A percentile compares a stretch with the other conserved stretches of the same genome.
Conservation (phyloP, 1,140 invertebrate genomes). For the Ceratina calcarata region DNA sequence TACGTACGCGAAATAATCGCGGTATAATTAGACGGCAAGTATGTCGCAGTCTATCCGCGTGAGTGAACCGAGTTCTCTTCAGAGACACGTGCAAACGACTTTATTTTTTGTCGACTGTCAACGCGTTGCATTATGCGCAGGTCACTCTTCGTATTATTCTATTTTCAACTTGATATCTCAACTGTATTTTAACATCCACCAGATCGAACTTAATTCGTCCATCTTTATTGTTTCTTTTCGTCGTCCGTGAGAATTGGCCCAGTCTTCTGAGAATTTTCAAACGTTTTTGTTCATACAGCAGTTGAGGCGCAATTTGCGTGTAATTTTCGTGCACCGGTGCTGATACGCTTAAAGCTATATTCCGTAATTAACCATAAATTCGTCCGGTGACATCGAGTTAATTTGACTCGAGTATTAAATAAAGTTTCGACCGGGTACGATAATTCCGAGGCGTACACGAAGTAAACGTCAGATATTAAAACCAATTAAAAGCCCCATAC, state of each 20-base stretch:
- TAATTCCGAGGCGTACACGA: background rate
- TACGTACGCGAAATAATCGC: background rate
- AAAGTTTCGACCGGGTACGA: background rate
- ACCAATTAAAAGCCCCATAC: conserved; percentile 29
- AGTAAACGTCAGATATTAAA: conserved; percentile 19
- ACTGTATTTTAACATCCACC: too few relatives aligned
- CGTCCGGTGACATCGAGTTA: background rate
- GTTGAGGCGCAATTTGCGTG: background rate
- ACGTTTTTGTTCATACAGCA: too few relatives aligned
- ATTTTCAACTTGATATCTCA: too few relatives aligned
- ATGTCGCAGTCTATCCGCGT: background rate
- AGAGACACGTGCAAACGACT: background rate
- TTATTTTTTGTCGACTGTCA: too few relatives aligned
- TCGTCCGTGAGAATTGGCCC: background rate
- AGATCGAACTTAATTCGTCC: too few relatives aligned
- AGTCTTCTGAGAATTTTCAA: background rate
- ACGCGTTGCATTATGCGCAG: too few relatives aligned
- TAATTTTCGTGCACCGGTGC: background rate
- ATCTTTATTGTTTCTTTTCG: too few relatives aligned
- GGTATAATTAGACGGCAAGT: conserved; percentile 4
- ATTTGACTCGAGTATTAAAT: conserved; percentile 14
- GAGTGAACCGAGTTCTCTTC: background rate
- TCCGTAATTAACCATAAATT: conserved; percentile 24
- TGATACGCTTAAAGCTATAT: background rate
- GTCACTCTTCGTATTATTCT: too few relatives aligned